phyloP scores from a whole-genome alignment of 2,888 invertebrate species.

The Mimumesa dahlbomi region DNA sequence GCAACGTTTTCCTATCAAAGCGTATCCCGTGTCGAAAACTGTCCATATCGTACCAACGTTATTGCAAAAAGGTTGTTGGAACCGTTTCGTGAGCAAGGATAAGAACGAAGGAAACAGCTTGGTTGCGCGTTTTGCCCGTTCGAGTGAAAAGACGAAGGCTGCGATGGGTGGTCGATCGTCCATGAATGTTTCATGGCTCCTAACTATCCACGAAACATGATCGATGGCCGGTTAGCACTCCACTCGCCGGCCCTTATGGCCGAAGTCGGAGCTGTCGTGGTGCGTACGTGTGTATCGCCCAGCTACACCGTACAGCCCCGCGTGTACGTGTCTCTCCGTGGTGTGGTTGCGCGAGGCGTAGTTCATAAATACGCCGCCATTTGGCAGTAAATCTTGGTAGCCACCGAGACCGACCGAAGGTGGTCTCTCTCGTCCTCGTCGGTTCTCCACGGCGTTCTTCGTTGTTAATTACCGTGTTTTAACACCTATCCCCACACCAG shows the following conservation, averaged over 20 bases:
- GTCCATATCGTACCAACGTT: no score
- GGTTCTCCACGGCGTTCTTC: conserved; percentile 68
- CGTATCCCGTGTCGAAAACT: not conserved
- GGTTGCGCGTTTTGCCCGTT: conserved; percentile 31
- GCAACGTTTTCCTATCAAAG: conserved; percentile 22
- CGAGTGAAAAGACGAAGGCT: conserved; percentile 56
- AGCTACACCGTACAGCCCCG: not conserved
- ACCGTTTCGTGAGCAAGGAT: not conserved
- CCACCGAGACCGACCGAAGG: conserved; percentile 73
- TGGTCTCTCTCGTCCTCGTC: conserved; percentile 72
- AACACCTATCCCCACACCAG: conserved; percentile 76
- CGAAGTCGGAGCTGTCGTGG: conserved; percentile 23
- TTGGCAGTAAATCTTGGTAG: conserved; percentile 79
- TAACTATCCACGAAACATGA: conserved; percentile 77
- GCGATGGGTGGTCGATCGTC: conserved; percentile 71
- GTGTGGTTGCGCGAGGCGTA: conserved; percentile 69
- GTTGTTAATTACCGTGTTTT: conserved; percentile 80
- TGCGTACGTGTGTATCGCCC: conserved; percentile 53
- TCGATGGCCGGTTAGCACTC: conserved; percentile 76
- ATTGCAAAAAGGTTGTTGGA: not conserved
- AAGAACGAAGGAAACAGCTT: conserved; percentile 14
- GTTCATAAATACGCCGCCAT: conserved; percentile 79
- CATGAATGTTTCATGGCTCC: conserved; percentile 77
- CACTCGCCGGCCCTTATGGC: conserved; percentile 61
- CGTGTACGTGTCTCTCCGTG: conserved; percentile 45